These are phyloP conservation scores for Tetragonula clypearis DNA, from an alignment of 1,140 invertebrate species.

Conservation along the genomic window DNA sequence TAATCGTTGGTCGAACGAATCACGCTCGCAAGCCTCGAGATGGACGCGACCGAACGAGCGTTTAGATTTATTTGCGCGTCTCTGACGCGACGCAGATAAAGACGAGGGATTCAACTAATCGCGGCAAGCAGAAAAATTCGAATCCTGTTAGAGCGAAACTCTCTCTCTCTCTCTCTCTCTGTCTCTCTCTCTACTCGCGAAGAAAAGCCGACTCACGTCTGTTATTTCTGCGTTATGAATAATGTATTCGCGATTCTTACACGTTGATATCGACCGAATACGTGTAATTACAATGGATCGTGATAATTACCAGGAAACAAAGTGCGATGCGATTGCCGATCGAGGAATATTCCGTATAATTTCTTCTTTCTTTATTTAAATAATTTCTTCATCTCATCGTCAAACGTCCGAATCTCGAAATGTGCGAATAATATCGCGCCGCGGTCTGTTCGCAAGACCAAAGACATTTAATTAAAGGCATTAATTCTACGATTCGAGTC, in stretches of 20 bases:
- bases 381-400: neutral
- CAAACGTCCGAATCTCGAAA: neutral
- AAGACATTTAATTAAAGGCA: too few relatives aligned
- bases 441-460: too few relatives aligned
- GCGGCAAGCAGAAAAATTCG: conserved; percentile 17
- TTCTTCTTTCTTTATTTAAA: neutral
- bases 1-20: neutral
- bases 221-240: conserved; percentile 74
- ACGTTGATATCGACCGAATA: conserved; percentile 65
- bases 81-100: neutral
- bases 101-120: conserved; percentile 50
- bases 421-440: too few relatives aligned
- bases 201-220: conserved; percentile 23
- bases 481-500: too few relatives aligned
- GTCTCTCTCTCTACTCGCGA: neutral
- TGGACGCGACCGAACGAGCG: neutral
- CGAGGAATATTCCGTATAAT: conserved; percentile 16
- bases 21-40: too few relatives aligned
- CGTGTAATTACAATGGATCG: conserved; percentile 71
- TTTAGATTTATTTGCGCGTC: neutral
- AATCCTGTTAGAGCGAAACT: conserved; percentile 6
- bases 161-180: too few relatives aligned
- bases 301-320: conserved; percentile 69
- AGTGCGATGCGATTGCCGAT: conserved; percentile 32
- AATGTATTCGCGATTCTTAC: conserved; percentile 73